phyloP scores from a whole-genome alignment of 2,888 invertebrate species.

The Philonicus albiceps region DNA sequence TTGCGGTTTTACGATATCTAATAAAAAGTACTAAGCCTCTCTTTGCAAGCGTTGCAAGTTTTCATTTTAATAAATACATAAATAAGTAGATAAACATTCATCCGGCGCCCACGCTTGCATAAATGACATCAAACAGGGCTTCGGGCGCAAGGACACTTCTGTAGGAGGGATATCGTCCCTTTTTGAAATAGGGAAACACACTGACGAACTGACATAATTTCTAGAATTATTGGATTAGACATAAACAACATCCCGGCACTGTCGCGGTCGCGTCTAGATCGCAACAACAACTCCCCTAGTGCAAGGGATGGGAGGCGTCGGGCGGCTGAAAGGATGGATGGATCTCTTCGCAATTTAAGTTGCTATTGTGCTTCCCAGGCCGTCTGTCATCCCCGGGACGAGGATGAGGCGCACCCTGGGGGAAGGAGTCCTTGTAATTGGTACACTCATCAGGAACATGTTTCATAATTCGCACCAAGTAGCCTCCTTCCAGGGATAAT shows the following conservation, averaged over 20 bases:
- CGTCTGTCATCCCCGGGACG: not conserved
- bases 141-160: not conserved
- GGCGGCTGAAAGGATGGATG: not conserved
- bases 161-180: not conserved
- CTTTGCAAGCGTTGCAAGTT: not conserved
- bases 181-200: not conserved
- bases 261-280: not conserved
- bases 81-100: not conserved
- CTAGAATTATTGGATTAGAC: conserved; percentile 8
- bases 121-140: not conserved
- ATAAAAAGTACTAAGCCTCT: too few species aligned
- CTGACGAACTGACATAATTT: conserved; percentile 17
- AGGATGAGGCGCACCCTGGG: not conserved
- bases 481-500: conserved; percentile 11
- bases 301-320: not conserved
- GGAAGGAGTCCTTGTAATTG: not conserved
- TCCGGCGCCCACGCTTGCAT: not conserved
- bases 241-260: not conserved
- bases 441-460: conserved; percentile 28
- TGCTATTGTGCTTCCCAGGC: not conserved
- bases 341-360: conserved; percentile 20
- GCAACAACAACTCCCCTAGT: not conserved
- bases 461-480: conserved; percentile 8
- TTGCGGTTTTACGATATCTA: too few species aligned
- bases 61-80: not conserved